A percentile compares a stretch with the other conserved stretches of the same genome.
Evolutionary conservation across 2,888 invertebrate genomes (phyloP).

Genomic region (Campopleginae sp.): DNA sequence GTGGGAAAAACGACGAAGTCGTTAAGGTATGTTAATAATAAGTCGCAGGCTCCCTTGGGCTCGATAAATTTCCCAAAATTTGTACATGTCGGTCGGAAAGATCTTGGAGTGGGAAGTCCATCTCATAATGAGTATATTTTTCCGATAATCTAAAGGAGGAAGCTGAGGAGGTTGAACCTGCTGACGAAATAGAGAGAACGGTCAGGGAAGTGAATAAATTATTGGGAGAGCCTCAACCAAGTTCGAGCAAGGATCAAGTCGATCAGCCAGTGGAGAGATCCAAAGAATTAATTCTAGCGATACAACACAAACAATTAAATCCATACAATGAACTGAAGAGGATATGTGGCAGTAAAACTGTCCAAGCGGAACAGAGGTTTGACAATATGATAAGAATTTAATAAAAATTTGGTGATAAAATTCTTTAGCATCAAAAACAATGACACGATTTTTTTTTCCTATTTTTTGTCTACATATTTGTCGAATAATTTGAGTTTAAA

Average conservation of each 20-base stretch:
- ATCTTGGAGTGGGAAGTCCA: too few relatives aligned
- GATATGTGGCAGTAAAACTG: conserved; percentile 92
- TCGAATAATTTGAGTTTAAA: too few relatives aligned
- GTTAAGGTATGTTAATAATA: background rate
- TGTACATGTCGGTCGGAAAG: too few relatives aligned
- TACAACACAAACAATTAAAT: conserved; percentile 90
- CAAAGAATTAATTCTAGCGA: conserved; percentile 86
- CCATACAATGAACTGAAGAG: conserved; percentile 92
- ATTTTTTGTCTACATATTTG: too few relatives aligned
- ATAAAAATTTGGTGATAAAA: too few relatives aligned
- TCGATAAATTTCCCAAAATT: too few relatives aligned
- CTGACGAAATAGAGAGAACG: conserved; percentile 89
- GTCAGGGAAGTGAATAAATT: conserved; percentile 89
- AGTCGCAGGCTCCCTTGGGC: too few relatives aligned
- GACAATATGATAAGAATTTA: too few relatives aligned
- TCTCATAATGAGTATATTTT: background rate
- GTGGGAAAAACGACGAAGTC: conserved; percentile 70
- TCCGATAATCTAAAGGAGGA: conserved; percentile 70
- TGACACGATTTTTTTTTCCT: too few relatives aligned
- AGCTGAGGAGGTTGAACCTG: conserved; percentile 75
- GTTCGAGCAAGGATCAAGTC: conserved; percentile 76
- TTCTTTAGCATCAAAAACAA: too few relatives aligned
- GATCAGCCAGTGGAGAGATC: conserved; percentile 51
- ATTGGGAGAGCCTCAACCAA: conserved; percentile 86
- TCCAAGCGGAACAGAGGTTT: conserved; percentile 88